phyloP scores from a whole-genome alignment of 2,797 vertebrate species.

The Hozukius guyotensis region DNA sequence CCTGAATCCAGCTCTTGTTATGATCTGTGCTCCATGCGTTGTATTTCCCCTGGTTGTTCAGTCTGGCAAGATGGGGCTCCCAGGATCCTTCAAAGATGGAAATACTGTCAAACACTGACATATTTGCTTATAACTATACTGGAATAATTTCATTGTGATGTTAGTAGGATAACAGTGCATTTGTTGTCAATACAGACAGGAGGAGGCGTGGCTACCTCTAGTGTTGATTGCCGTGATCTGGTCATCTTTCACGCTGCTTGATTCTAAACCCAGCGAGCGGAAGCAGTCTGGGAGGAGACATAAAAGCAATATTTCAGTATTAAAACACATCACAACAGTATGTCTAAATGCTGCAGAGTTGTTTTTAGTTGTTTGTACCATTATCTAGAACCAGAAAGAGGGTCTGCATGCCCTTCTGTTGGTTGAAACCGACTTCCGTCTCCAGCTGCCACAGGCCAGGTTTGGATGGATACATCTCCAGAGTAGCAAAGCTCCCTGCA shows the following conservation, averaged over 20 bases:
- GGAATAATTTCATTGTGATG: not conserved
- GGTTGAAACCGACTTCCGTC: constrained; percentile 89
- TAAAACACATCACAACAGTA: not conserved
- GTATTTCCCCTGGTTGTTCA: constrained; percentile 89
- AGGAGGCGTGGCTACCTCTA: constrained; percentile 76
- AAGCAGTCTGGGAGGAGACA: constrained; percentile 82
- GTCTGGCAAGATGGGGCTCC: constrained; percentile 89
- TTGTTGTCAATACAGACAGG: not conserved
- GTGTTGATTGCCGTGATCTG: constrained; percentile 87
- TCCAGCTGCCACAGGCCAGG: constrained; percentile 94
- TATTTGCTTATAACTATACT: not conserved
- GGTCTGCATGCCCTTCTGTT: constrained; percentile 92
- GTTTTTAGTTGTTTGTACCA: constrained; percentile 76
- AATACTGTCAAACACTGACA: not conserved
- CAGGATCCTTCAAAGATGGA: constrained; percentile 84
- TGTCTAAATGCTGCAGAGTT: not conserved
- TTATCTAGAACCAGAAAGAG: constrained; percentile 90
- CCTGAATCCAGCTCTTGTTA: constrained; percentile 90
- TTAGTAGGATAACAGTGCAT: not conserved
- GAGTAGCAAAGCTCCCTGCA: constrained; percentile 90
- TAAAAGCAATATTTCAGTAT: not conserved
- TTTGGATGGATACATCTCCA: constrained; percentile 93
- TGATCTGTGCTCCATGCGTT: constrained; percentile 93
- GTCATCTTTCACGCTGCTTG: constrained; percentile 84
- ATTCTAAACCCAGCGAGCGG: constrained; percentile 89